phyloP scores from a whole-genome alignment of 2,797 vertebrate genomes.

The Erethizon dorsatum region DNA sequence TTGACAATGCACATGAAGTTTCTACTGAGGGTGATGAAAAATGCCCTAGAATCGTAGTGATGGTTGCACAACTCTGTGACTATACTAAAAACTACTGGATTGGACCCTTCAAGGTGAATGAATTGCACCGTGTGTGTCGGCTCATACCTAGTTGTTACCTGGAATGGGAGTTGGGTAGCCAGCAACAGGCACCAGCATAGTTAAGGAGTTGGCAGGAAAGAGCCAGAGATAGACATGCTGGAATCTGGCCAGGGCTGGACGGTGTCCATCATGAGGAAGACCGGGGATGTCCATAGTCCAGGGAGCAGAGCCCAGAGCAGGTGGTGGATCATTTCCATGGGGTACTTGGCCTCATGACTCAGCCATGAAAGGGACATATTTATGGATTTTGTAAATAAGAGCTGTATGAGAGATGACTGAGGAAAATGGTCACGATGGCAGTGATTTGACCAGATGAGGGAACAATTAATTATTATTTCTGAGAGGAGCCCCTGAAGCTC shows the following conservation, averaged over 20 bases:
- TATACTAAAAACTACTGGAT: not conserved
- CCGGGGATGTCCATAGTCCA: too few species aligned
- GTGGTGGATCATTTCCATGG: not conserved
- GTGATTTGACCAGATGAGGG: too few species aligned
- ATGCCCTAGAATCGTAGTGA: not conserved
- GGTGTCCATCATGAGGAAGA: not conserved
- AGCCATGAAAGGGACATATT: not conserved
- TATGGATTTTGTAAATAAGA: not conserved
- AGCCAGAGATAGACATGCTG: not conserved
- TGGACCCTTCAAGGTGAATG: not conserved
- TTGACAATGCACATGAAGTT: not conserved
- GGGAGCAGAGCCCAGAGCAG: not conserved
- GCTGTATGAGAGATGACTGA: not conserved
- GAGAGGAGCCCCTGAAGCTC: not conserved
- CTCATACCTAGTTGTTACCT: not conserved
- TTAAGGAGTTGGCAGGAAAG: not conserved
- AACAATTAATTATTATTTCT: not conserved
- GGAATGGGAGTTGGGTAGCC: not conserved
- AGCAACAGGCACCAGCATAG: not conserved
- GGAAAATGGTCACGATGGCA: not conserved
- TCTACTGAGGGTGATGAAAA: not conserved
- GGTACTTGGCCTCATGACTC: not conserved
- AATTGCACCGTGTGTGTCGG: not conserved
- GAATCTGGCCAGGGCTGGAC: not conserved
- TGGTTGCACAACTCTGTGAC: not conserved